Conservation (phyloP, 2,888 invertebrate species). For the Xylota sylvarum region DNA sequence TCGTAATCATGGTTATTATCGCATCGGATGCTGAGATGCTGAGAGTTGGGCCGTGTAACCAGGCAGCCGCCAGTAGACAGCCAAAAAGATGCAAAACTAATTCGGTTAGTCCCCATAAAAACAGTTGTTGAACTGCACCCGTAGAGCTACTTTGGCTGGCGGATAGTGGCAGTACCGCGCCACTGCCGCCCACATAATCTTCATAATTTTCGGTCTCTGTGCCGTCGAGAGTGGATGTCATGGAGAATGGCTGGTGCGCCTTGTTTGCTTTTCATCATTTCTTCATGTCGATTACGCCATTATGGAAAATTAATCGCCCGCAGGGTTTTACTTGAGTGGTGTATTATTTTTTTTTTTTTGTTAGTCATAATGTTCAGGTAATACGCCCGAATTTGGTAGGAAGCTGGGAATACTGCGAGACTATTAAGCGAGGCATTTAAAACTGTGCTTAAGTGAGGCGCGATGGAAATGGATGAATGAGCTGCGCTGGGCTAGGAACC, state of each 20-base stretch:
- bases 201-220: conserved; percentile 64
- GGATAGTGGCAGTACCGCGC: conserved; percentile 29
- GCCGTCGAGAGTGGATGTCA: conserved; percentile 59
- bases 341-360: conserved; percentile 34
- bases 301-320: conserved; percentile 74
- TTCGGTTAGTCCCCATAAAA: conserved; percentile 48
- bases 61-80: conserved; percentile 37
- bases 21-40: conserved; percentile 40
- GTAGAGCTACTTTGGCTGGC: conserved; percentile 37
- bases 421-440: conserved; percentile 55
- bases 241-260: conserved; percentile 28
- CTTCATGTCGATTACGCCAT: conserved; percentile 74
- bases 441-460: conserved; percentile 20
- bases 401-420: conserved; percentile 62
- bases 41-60: conserved; percentile 64
- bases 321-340: conserved; percentile 61
- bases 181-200: conserved; percentile 72
- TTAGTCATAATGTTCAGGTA: conserved; percentile 10
- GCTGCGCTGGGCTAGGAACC: conserved; percentile 11
- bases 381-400: conserved; percentile 68
- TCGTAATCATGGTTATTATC: conserved; percentile 68
- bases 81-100: conserved; percentile 49
- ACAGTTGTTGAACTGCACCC: conserved; percentile 69
- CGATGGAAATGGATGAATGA: conserved; percentile 35
- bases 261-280: conserved; percentile 73